Evolutionary conservation across 2,797 vertebrate species (phyloP), one percentile per base, ranked within the genome.

Genomic region (Salmo trutta): DNA sequence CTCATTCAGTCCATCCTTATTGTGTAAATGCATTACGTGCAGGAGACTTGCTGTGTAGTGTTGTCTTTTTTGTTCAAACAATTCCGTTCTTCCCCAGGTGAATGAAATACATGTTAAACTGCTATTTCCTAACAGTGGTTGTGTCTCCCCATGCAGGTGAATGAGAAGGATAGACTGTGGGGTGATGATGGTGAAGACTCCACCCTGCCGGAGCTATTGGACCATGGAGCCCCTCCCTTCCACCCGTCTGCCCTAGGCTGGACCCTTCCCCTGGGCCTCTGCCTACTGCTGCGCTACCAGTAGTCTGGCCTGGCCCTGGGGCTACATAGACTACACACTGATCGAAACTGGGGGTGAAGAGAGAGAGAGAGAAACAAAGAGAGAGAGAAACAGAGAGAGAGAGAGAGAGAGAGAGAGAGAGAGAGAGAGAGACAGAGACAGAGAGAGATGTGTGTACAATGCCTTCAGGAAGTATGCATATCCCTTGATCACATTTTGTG

Each of bases 141-240:
- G 67, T 79, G 67, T n/a, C 8, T 75, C 73, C 54, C 70, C 53
- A 16, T 29, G 19, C 27, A 95, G 94, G 86, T 89, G 14, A 93
- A 93, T 1, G 92, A 93, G 82, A 92, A 93, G 14, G 92, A 93
- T 83, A 92, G 93, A 91, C 86, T 95, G 84, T 93, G 95, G 90
- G 91, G 85, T 0, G 94, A 93, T 0, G 89, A 69, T 0, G 94
- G 93, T 0, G 89, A 69, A 6, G 91, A 93, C 85, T 94, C 96
- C 51, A 95, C 95, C 8, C 94, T 89, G 2, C 88, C 96, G 10
- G 93, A 93, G 19, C 90, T 94, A 79, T 93, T 90, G n/a, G 90
- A 91, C 77, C 16, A 71, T n/a, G 88, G 90, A 0, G 75, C 83
- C 5, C 65, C 82, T 70, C 85, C 85, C 4, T 0, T 69, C 78